These are phyloP conservation scores for Equus przewalskii DNA, from an alignment of 2,113 vertebrate species.

Conservation along the genomic window DNA sequence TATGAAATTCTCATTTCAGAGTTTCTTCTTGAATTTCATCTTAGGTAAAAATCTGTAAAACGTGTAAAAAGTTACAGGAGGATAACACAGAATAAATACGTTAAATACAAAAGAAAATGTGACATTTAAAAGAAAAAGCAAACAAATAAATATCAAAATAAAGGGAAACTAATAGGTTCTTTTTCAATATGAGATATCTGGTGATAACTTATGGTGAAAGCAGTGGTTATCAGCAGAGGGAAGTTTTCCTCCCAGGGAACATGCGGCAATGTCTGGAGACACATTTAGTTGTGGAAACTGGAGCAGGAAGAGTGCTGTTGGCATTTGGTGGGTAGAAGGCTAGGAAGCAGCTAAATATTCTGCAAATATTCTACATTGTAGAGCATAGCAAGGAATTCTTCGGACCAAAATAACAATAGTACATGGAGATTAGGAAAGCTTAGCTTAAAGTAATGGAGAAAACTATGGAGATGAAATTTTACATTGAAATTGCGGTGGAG, in stretches of 20 bases:
- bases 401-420: not conserved
- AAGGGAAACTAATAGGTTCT: not conserved
- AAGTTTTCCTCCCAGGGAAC: not conserved
- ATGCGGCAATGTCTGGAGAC: not conserved
- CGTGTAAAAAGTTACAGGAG: not conserved
- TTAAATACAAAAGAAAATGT: not conserved
- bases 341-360: not conserved
- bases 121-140: not conserved
- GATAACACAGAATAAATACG: not conserved
- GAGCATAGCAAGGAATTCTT: not conserved
- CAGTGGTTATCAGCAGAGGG: not conserved
- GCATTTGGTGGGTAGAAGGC: not conserved
- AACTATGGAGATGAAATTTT: not conserved
- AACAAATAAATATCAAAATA: not conserved
- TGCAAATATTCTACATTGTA: not conserved
- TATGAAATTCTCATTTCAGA: not conserved
- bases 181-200: not conserved
- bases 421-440: not conserved
- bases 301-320: not conserved
- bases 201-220: not conserved
- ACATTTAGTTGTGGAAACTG: not conserved
- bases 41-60: constrained; percentile 1
- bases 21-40: constrained; percentile 1
- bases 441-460: not conserved
- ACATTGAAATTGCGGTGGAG: not conserved